Percentiles rank a stretch among this genome's conserved stretches.
phyloP scores from a whole-genome alignment of 2,113 vertebrate species.

The Etia nguti region DNA sequence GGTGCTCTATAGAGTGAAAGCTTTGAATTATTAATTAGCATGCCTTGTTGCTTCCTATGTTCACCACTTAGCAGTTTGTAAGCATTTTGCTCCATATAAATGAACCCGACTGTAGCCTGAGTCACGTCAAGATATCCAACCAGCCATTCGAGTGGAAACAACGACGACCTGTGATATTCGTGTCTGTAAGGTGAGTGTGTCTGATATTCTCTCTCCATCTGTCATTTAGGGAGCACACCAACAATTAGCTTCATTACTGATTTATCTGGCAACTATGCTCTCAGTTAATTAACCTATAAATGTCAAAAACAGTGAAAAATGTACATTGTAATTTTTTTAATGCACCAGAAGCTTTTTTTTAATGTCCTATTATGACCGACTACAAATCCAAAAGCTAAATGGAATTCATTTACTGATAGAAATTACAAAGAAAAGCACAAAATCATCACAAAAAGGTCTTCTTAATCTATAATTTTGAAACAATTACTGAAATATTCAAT shows the following conservation, averaged over 20 bases:
- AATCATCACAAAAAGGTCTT: not conserved
- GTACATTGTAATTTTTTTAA: not conserved
- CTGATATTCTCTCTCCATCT: not conserved
- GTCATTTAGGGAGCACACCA: not conserved
- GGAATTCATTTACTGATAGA: not conserved
- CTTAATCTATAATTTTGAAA: not conserved
- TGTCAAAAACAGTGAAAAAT: not conserved
- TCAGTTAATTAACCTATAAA: not conserved
- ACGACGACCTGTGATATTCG: not conserved
- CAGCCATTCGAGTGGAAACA: not conserved
- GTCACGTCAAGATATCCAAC: slow-evolving; percentile 15
- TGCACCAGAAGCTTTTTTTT: not conserved
- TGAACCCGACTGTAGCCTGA: slow-evolving; percentile 25
- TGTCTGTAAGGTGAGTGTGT: not conserved
- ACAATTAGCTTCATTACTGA: not conserved
- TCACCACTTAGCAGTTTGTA: slow-evolving; percentile 59
- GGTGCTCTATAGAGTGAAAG: slow-evolving; percentile 43
- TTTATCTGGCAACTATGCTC: not conserved
- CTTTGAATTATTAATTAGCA: slow-evolving; percentile 56
- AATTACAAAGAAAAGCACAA: not conserved
- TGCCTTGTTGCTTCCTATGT: slow-evolving; percentile 36
- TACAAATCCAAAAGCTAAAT: not conserved
- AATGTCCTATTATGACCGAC: not conserved
- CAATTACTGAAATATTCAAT: not conserved
- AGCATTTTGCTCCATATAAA: slow-evolving; percentile 62